These are phyloP conservation scores for Conger conger DNA, from an alignment of 2,113 vertebrate genomes.

Conservation along the genomic window DNA sequence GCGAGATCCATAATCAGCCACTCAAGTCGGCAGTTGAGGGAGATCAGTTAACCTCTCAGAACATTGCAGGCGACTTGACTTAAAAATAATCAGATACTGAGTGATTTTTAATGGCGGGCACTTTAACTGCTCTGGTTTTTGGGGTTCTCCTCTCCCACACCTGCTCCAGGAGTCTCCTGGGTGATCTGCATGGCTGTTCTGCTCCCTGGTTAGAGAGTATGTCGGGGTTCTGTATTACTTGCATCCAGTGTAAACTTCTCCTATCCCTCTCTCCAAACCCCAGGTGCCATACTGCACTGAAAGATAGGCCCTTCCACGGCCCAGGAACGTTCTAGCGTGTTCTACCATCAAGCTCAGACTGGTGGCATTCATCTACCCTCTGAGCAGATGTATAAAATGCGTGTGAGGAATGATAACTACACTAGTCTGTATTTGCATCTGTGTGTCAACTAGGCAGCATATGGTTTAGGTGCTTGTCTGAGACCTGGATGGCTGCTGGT, in stretches of 20 bases:
- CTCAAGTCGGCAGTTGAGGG: not conserved
- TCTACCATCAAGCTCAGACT: too few species aligned
- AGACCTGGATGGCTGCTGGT: too few species aligned
- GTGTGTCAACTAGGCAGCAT: too few species aligned
- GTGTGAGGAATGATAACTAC: not conserved
- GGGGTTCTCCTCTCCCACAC: not conserved
- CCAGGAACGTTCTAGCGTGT: too few species aligned
- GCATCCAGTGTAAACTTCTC: not conserved
- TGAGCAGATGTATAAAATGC: not conserved
- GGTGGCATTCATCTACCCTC: not conserved
- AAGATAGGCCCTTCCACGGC: not conserved
- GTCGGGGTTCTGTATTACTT: not conserved
- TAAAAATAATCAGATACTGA: not conserved
- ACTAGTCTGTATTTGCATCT: not conserved
- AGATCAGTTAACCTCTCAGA: not conserved
- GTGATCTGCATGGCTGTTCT: not conserved
- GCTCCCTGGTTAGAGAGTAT: not conserved
- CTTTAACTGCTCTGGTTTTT: not conserved
- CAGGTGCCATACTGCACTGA: not conserved
- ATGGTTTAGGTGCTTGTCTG: too few species aligned
- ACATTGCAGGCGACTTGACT: not conserved
- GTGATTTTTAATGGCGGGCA: not conserved
- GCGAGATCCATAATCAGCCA: not conserved
- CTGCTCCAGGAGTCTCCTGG: not conserved
- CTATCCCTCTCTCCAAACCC: not conserved